Percentiles rank a stretch among this genome's conserved stretches.
These are phyloP conservation scores for Polyommatus icarus DNA, from an alignment of 2,888 invertebrate genomes.

Conservation along the genomic window DNA sequence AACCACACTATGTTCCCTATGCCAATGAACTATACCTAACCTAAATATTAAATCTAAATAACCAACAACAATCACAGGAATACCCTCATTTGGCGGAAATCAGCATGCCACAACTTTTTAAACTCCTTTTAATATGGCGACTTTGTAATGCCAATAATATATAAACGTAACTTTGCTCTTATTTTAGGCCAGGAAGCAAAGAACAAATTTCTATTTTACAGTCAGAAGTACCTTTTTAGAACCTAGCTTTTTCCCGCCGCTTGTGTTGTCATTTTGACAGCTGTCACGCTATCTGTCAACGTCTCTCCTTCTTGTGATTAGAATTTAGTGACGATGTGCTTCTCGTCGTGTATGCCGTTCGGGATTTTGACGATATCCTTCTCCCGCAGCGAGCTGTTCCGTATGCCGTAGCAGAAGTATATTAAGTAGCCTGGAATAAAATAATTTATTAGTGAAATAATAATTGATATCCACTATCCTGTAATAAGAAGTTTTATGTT, in stretches of 20 bases:
- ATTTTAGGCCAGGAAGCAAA: not conserved
- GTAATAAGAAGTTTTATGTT: not conserved
- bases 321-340: conserved; percentile 63
- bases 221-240: not conserved
- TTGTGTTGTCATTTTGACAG: not conserved
- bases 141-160: not conserved
- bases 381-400: conserved; percentile 85
- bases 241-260: not conserved
- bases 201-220: not conserved
- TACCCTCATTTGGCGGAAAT: not conserved
- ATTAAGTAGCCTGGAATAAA: conserved; percentile 86
- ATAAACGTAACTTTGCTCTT: not conserved
- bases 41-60: not conserved
- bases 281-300: not conserved
- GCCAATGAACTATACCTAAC: not conserved
- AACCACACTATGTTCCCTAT: not conserved
- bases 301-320: conserved; percentile 42
- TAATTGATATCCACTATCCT: too few species aligned
- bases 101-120: not conserved
- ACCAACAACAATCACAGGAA: conserved; percentile 3
- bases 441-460: not conserved
- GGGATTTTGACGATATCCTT: conserved; percentile 39
- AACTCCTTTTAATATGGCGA: not conserved
- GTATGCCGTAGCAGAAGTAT: conserved; percentile 92
- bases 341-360: conserved; percentile 49